A percentile compares a stretch with the other conserved stretches of the same genome.
Conservation (phyloP, 2,113 vertebrate genomes). For the Clarias gariepinus region DNA sequence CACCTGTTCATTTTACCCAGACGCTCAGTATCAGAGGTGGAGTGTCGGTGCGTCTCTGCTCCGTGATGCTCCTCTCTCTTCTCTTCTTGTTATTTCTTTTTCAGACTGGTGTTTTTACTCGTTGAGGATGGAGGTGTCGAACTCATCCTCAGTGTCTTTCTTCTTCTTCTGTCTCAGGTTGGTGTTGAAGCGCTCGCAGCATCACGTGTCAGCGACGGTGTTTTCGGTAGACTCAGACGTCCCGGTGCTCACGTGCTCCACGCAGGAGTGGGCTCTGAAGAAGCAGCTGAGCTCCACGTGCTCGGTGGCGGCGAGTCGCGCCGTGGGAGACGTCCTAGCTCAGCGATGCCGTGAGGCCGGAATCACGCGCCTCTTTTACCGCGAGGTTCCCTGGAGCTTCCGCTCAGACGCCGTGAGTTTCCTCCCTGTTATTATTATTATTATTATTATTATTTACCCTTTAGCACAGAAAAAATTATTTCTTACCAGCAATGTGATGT, state of each 20-base stretch:
- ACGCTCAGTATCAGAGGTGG: too few species aligned
- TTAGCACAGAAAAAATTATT: background rate
- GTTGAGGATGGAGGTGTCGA: background rate
- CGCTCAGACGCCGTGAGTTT: conserved; percentile 80
- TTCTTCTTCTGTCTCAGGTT: conserved; percentile 68
- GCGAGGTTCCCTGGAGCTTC: conserved; percentile 81
- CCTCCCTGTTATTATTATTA: background rate
- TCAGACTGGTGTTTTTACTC: too few species aligned
- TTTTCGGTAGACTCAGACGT: conserved; percentile 66
- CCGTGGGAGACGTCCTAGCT: conserved; percentile 84
- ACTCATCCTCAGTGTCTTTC: background rate
- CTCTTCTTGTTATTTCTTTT: too few species aligned
- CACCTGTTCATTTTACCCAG: too few species aligned
- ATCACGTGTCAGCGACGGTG: conserved; percentile 80
- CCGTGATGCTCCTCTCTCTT: too few species aligned
- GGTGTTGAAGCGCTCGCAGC: conserved; percentile 79
- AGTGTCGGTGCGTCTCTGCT: too few species aligned
- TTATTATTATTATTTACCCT: background rate
- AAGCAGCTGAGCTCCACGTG: conserved; percentile 81
- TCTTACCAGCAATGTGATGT: background rate
- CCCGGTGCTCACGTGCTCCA: conserved; percentile 85
- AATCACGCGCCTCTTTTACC: conserved; percentile 84
- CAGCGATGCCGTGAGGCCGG: conserved; percentile 86
- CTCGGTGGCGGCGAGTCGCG: conserved; percentile 81
- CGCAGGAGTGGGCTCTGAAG: conserved; percentile 91